Evolutionary conservation across 1,140 invertebrate species (phyloP), one percentile per base, ranked within the genome.

Genomic region (Cydia pomonella): DNA sequence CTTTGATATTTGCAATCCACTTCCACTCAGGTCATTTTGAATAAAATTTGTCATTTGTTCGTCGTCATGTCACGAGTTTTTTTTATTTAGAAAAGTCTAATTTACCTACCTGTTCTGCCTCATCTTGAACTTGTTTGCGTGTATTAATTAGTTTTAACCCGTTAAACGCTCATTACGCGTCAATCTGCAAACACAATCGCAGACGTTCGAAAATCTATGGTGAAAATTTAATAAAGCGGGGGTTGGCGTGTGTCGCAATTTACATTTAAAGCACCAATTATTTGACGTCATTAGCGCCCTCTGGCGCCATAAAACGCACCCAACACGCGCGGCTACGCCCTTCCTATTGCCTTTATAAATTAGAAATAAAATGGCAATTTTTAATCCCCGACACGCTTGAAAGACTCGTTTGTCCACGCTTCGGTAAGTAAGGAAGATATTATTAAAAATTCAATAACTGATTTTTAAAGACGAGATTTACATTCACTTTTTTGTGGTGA

Each of bases 201-300:
- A 69, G 64, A 69, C 64, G 64, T 69, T 69, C 64, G n/a, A 38
- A 69, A 69, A 69, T 69, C 64, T 69, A 69, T 41, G 64, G 29
- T 33, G 64, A 69, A 85, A 87, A 87, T 92, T 91, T 92, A 92
- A 92, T 92, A 92, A 91, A 91, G 85, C 85, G 80, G n/a, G 81
- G 80, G 79, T 83, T 78, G 79, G 83, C 85, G 87, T 90, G 87
- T 91, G 86, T 91, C 88, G 85, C 85, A 88, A 91, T 92, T 92
- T 89, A 91, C 91, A 92, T 92, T 89, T 91, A 92, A 92, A 91
- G 91, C 83, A 88, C 86, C 89, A 91, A 91, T 92, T 92, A 92
- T 92, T 89, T 88, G 87, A 90, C 80, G 87, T 91, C 91, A 92
- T 92, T 91, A 91, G 91, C 87, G 89, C 89, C 85, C 89, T 83